phyloP scores from a whole-genome alignment of 2,888 invertebrate genomes.

The Hoplodrina blanda region DNA sequence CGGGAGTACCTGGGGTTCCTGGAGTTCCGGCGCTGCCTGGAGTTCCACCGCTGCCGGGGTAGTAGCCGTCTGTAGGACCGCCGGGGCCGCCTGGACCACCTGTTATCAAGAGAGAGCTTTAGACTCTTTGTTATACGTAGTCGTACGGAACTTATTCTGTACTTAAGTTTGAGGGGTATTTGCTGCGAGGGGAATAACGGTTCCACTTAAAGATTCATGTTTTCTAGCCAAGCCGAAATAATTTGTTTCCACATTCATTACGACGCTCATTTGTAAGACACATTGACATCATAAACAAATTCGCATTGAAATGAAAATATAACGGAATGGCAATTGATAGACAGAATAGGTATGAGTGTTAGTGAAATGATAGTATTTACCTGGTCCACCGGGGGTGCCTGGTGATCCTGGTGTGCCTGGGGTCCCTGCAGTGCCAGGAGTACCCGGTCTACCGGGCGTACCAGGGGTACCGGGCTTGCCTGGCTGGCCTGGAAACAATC shows the following conservation, averaged over 20 bases:
- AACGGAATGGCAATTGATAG: not conserved
- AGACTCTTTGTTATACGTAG: not conserved
- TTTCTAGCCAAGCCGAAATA: not conserved
- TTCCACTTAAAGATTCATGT: too few relatives aligned
- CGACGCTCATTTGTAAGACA: too few relatives aligned
- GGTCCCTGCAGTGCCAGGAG: constrained; percentile 66
- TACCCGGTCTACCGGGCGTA: constrained; percentile 44
- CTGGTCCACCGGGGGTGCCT: constrained; percentile 69
- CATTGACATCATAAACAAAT: not conserved
- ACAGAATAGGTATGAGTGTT: not conserved
- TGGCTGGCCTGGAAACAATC: constrained; percentile 53
- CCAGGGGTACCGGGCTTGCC: constrained; percentile 63
- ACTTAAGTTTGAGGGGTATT: not conserved
- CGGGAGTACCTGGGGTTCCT: constrained; percentile 66
- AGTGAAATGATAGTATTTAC: constrained; percentile 27
- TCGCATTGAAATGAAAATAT: too few relatives aligned
- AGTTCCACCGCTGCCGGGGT: constrained; percentile 54
- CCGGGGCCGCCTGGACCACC: constrained; percentile 71
- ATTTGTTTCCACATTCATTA: too few relatives aligned
- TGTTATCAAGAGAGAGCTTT: constrained; percentile 1
- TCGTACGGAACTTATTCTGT: not conserved
- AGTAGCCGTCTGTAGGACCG: constrained; percentile 61
- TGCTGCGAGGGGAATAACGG: too few relatives aligned
- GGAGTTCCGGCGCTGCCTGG: constrained; percentile 59
- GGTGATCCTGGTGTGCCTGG: constrained; percentile 71